Percentiles rank a stretch among this genome's conserved stretches.
These are phyloP conservation scores for Achroia grisella DNA, from an alignment of 1,140 invertebrate species.

Conservation along the genomic window DNA sequence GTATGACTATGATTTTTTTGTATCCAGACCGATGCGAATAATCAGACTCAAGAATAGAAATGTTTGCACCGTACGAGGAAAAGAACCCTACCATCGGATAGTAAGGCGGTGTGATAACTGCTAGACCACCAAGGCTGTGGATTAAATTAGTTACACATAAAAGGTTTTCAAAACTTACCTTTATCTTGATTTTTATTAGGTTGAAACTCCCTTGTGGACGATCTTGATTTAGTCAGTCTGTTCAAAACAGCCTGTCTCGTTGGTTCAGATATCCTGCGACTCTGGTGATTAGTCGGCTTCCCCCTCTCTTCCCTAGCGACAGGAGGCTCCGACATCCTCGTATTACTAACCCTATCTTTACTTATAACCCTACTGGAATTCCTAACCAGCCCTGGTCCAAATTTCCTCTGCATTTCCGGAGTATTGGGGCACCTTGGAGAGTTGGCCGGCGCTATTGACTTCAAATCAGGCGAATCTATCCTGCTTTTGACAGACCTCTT, in stretches of 20 bases:
- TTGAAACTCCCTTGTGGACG: conserved; percentile 62
- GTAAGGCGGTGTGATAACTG: too few relatives aligned
- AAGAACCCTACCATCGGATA: too few relatives aligned
- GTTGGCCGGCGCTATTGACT: conserved; percentile 51
- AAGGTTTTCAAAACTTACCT: conserved; percentile 30
- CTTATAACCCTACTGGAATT: conserved; percentile 49
- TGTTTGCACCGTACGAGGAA: too few relatives aligned
- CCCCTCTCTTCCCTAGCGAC: conserved; percentile 37
- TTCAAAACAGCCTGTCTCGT: conserved; percentile 49
- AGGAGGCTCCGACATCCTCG: conserved; percentile 50
- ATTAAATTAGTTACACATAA: too few relatives aligned
- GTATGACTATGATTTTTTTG: too few relatives aligned
- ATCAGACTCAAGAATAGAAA: too few relatives aligned
- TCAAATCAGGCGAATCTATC: conserved; percentile 56
- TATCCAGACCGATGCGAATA: too few relatives aligned
- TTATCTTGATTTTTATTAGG: conserved; percentile 55
- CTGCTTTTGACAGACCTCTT: conserved; percentile 47
- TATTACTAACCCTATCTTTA: conserved; percentile 42
- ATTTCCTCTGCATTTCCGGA: conserved; percentile 67
- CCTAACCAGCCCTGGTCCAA: conserved; percentile 58
- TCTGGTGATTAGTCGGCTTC: conserved; percentile 49
- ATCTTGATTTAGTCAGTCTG: conserved; percentile 64
- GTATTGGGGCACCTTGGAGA: conserved; percentile 68
- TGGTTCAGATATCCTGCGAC: conserved; percentile 54
- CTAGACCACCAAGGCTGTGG: too few relatives aligned